Percentiles rank a stretch among this genome's conserved stretches.
These are phyloP conservation scores for Heliothis virescens DNA, from an alignment of 1,140 invertebrate genomes.

Conservation along the genomic window DNA sequence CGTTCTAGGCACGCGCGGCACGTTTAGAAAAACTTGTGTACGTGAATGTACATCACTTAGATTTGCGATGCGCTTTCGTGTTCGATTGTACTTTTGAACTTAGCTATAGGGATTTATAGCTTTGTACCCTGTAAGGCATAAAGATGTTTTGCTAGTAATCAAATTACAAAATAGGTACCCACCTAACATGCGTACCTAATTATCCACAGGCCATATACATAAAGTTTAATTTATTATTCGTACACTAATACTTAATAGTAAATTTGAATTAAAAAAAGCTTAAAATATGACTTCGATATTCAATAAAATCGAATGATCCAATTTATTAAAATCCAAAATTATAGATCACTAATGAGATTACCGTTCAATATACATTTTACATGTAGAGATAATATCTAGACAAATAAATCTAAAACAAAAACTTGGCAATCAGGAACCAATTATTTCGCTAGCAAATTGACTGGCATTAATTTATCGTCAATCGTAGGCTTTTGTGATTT, in stretches of 20 bases:
- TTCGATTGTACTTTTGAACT: not conserved
- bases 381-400: not conserved
- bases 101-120: not conserved
- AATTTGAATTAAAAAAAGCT: not conserved
- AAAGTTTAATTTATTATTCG: too few species aligned
- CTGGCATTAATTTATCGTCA: constrained; percentile 3
- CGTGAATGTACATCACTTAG: constrained; percentile 6
- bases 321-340: too few species aligned
- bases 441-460: constrained; percentile 12
- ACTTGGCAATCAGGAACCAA: constrained; percentile 28
- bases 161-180: too few species aligned
- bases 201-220: too few species aligned
- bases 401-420: constrained; percentile 6
- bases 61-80: not conserved
- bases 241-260: too few species aligned
- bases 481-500: constrained; percentile 12
- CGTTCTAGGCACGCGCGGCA: constrained; percentile 35
- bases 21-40: constrained; percentile 44
- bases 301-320: too few species aligned
- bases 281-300: not conserved
- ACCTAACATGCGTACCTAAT: too few species aligned
- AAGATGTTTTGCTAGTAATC: too few species aligned
- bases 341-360: too few species aligned
- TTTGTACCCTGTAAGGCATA: not conserved
- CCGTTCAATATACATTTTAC: not conserved